These are phyloP conservation scores for Opisthograptis luteolata DNA, from an alignment of 2,888 invertebrate genomes.

Conservation along the genomic window DNA sequence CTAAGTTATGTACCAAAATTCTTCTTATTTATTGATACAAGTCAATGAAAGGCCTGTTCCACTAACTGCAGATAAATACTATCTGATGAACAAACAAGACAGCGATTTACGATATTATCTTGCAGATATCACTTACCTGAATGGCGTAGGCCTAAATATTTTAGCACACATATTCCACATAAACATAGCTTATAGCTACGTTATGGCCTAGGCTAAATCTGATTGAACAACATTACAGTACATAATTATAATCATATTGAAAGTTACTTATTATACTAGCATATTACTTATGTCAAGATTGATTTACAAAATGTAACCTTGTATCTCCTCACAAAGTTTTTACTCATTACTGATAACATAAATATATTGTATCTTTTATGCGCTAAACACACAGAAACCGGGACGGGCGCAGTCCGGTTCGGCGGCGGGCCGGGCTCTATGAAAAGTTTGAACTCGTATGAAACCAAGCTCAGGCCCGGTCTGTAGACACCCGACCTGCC, in stretches of 20 bases:
- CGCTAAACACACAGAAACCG: too few species aligned
- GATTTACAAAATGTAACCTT: constrained; percentile 15
- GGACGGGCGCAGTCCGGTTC: too few species aligned
- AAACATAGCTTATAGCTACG: constrained; percentile 3
- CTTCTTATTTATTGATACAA: neutral
- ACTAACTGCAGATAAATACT: neutral
- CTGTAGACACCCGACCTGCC: too few species aligned
- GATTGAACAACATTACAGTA: constrained; percentile 2
- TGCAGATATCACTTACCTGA: neutral
- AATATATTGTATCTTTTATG: constrained; percentile 4
- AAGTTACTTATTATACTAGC: neutral
- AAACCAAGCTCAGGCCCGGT: too few species aligned
- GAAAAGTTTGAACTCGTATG: too few species aligned
- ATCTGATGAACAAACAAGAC: neutral
- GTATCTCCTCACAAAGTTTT: neutral
- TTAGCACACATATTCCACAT: neutral
- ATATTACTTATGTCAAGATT: constrained; percentile 2
- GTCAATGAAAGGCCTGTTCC: neutral
- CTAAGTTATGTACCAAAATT: constrained; percentile 15
- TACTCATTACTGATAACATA: neutral
- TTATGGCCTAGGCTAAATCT: constrained; percentile 3
- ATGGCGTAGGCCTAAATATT: neutral
- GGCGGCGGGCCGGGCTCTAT: too few species aligned
- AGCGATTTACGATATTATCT: neutral
- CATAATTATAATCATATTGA: neutral